Conservation (phyloP, 1,140 invertebrate genomes). For the Drosophila burlai region DNA sequence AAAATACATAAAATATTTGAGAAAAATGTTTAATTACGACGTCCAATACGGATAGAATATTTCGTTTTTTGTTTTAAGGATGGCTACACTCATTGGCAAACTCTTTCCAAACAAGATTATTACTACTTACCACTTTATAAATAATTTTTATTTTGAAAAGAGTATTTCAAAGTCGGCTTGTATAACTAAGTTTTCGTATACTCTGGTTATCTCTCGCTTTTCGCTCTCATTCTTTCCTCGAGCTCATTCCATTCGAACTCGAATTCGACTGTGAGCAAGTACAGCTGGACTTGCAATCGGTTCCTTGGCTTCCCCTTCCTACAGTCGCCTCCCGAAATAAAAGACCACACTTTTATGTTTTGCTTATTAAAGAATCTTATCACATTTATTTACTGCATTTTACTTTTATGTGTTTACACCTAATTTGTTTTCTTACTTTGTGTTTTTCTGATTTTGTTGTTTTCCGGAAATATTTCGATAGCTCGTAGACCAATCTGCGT, state of each 20-base stretch:
- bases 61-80: too few species aligned
- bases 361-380: slow-evolving; percentile 85
- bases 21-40: background rate
- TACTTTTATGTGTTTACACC: slow-evolving; percentile 72
- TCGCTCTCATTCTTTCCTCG: background rate
- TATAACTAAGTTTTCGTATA: background rate
- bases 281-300: slow-evolving; percentile 4
- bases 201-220: slow-evolving; percentile 15
- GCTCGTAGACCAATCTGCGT: slow-evolving; percentile 68
- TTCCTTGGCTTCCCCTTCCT: background rate
- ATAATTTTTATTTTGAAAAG: background rate
- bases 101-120: background rate
- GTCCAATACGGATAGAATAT: too few species aligned
- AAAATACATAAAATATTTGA: too few species aligned
- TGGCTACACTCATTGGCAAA: too few species aligned
- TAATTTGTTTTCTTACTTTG: slow-evolving; percentile 72
- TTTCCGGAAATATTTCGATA: slow-evolving; percentile 67
- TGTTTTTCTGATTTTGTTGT: slow-evolving; percentile 61
- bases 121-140: background rate
- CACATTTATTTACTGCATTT: slow-evolving; percentile 85
- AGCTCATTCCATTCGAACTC: slow-evolving; percentile 11
- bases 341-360: slow-evolving; percentile 23
- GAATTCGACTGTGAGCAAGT: slow-evolving; percentile 6
- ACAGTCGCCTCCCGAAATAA: slow-evolving; percentile 35
- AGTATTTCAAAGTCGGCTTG: background rate